Conservation (phyloP, 2,797 vertebrate species). For the Myotis myotis region DNA sequence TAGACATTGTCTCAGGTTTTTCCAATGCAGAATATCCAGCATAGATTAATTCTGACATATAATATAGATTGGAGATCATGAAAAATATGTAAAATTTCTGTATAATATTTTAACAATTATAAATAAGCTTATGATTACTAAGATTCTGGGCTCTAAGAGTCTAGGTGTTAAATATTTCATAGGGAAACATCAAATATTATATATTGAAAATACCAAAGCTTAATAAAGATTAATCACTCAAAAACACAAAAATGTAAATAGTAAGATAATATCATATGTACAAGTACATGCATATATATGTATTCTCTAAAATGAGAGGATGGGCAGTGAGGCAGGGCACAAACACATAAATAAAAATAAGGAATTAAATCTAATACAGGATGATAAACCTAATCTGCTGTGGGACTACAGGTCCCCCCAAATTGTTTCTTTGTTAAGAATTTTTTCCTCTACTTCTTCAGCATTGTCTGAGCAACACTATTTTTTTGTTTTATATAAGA, state of each 20-base stretch:
- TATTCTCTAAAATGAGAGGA: background rate
- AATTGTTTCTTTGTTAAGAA: background rate
- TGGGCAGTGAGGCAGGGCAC: background rate
- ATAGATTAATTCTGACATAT: background rate
- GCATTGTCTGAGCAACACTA: background rate
- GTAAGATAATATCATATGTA: background rate
- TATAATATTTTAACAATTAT: background rate
- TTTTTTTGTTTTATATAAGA: background rate
- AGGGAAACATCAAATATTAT: background rate
- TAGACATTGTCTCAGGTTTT: background rate
- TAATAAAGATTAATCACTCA: background rate
- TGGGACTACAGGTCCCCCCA: background rate
- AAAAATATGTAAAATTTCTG: background rate
- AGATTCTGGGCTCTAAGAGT: background rate
- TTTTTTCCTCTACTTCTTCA: background rate
- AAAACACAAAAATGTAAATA: background rate
- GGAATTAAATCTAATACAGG: background rate
- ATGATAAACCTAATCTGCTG: background rate
- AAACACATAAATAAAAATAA: slow-evolving; percentile 1
- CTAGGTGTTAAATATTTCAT: background rate
- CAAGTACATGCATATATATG: background rate
- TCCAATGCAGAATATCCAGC: background rate
- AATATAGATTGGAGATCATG: background rate
- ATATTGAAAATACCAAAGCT: background rate
- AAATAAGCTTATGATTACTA: background rate